Evolutionary conservation across 2,888 invertebrate species (phyloP), one percentile per base, ranked within the genome.

Genomic region (Eristalinus aeneus): DNA sequence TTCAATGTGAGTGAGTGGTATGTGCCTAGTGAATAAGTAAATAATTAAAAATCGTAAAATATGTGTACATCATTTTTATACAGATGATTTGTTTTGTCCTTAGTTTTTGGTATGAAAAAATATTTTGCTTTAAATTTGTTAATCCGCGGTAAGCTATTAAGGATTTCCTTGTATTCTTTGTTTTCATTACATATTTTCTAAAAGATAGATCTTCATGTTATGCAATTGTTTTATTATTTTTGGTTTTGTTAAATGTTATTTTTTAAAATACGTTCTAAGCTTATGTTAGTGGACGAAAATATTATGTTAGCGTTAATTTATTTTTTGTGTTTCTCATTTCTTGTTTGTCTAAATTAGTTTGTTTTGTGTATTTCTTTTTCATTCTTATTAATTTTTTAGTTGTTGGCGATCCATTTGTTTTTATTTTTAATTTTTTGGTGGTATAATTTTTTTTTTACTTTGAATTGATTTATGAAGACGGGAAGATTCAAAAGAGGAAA

Each of bases 261-360:
- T 27, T 78, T 82, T 71, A 78, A 77, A 86, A 74, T 86, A 82
- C 77, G 65, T 86, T 86, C 82, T 86, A 86, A 86, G 86, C 86
- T 86, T 86, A 86, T 74, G 82, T 86, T 86, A 86, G 82, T 86
- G 86, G 86, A 86, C 86, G 87, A 83, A 87, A 87, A 87, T 87
- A 83, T 87, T 75, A 82, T 87, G 78, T 87, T 87, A 83, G 82
- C 86, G 58, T 82, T 87, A 87, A 74, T 74, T n/a, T 74, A 61
- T 77, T 72, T 73, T 86, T 81, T 81, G 63, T 82, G 53, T 76
- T 74, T 67, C 31, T 46, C n/a, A 56, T 72, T 60, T 54, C 64
- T 76, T 58, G 22, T 83, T 75, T 79, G 23, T 23, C n/a, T 73
- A 81, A 86, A 82, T 74, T 78, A 82, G 69, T 78, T 78, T 82